These are phyloP conservation scores for Danio albolineatus DNA, from an alignment of 2,797 vertebrate species.

Conservation along the genomic window DNA sequence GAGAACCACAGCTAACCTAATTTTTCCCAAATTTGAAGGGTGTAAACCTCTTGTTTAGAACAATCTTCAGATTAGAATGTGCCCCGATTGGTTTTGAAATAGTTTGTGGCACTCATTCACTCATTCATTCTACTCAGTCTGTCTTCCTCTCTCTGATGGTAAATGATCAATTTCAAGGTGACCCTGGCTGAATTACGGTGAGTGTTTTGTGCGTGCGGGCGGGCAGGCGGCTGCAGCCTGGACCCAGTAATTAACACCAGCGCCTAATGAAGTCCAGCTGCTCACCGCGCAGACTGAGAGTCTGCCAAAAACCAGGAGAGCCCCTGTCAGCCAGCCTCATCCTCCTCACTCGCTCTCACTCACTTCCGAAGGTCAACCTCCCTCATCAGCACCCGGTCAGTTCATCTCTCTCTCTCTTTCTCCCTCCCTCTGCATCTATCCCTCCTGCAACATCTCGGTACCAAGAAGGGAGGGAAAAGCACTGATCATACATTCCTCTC, in stretches of 20 bases:
- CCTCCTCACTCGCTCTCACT: conserved; percentile 60
- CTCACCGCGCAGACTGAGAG: conserved; percentile 83
- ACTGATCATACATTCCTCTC: conserved; percentile 49
- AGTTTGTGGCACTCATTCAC: background rate
- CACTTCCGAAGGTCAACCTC: conserved; percentile 59
- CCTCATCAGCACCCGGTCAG: conserved; percentile 50
- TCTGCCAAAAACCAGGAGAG: conserved; percentile 83
- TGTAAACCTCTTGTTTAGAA: background rate
- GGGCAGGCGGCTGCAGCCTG: conserved; percentile 77
- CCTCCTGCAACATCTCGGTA: conserved; percentile 33
- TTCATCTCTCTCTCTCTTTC: conserved; percentile 30
- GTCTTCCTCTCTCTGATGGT: conserved; percentile 57
- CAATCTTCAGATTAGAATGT: background rate
- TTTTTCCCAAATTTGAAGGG: too few relatives aligned
- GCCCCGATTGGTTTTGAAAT: background rate
- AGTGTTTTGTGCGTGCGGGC: conserved; percentile 74
- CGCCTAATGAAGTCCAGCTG: conserved; percentile 99
- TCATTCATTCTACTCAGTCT: conserved; percentile 9
- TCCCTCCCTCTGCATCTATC: conserved; percentile 10
- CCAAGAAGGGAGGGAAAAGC: conserved; percentile 22
- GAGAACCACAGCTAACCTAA: too few relatives aligned
- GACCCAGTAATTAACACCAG: conserved; percentile 96
- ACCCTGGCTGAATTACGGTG: conserved; percentile 81
- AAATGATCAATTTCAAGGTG: conserved; percentile 86
- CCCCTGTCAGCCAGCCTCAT: conserved; percentile 66